Conservation (phyloP, 2,113 vertebrate genomes). For the Fulica atra region DNA sequence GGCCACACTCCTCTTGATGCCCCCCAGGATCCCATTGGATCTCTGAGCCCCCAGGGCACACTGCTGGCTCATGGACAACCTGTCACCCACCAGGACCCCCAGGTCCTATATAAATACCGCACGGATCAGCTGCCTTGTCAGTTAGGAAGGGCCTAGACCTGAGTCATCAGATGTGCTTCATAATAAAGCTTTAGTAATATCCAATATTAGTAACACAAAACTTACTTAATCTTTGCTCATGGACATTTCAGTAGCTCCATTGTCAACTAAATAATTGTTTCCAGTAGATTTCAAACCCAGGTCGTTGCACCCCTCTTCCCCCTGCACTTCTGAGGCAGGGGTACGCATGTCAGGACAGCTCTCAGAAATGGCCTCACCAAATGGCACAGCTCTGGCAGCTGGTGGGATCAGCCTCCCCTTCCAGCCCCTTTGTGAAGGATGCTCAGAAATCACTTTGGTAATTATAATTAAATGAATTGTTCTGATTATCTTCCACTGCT, state of each 20-base stretch:
- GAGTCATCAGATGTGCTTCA: neutral
- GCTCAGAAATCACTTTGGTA: neutral
- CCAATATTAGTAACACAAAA: neutral
- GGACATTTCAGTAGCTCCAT: neutral
- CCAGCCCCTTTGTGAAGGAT: neutral
- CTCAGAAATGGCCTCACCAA: neutral
- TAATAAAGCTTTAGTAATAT: neutral
- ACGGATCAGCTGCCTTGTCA: neutral
- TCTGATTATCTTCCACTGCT: neutral
- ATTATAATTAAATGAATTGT: neutral
- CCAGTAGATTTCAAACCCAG: neutral
- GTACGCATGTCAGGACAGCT: neutral
- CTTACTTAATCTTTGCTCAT: neutral
- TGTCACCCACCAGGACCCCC: too few species aligned
- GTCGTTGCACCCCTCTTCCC: neutral
- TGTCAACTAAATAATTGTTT: neutral
- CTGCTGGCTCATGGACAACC: too few species aligned
- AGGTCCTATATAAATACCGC: too few species aligned
- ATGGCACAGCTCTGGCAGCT: neutral
- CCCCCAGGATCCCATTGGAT: too few species aligned
- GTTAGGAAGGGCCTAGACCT: neutral
- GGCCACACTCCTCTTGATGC: too few species aligned
- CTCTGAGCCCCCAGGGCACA: too few species aligned
- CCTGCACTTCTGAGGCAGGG: neutral
- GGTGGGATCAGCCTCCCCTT: neutral